Evolutionary conservation across 2,888 invertebrate species (phyloP).

Genomic region (Brenthis hecate): DNA sequence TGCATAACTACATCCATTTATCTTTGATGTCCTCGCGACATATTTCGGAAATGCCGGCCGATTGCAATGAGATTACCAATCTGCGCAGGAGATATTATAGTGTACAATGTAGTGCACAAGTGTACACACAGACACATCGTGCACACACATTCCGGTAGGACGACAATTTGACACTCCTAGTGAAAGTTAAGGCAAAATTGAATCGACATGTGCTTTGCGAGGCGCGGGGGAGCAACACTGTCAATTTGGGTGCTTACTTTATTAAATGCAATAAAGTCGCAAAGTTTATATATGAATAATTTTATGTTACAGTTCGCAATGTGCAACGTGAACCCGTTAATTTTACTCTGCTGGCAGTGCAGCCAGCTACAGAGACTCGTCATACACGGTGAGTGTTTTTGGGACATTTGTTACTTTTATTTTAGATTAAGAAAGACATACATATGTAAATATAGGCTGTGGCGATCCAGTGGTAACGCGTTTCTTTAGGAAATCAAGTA

Average conservation of each 20-base stretch:
- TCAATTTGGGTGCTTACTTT: too few relatives aligned
- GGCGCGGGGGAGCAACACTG: too few relatives aligned
- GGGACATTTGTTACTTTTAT: not conserved
- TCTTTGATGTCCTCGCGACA: conserved; percentile 3
- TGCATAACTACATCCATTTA: too few relatives aligned
- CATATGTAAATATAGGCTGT: not conserved
- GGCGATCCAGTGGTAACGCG: not conserved
- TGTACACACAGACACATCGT: too few relatives aligned
- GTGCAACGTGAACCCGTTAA: conserved; percentile 65
- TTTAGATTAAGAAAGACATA: not conserved
- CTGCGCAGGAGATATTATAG: too few relatives aligned
- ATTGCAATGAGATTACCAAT: not conserved
- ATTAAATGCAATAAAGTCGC: not conserved
- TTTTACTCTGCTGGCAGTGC: conserved; percentile 75
- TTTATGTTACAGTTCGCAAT: conserved; percentile 46
- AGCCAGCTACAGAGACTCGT: conserved; percentile 57
- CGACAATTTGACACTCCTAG: too few relatives aligned
- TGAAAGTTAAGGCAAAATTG: too few relatives aligned
- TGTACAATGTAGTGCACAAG: too few relatives aligned
- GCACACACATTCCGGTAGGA: not conserved
- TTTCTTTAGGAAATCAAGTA: too few relatives aligned
- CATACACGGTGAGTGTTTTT: conserved; percentile 63
- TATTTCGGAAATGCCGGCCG: conserved; percentile 1
- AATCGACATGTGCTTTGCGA: too few relatives aligned
- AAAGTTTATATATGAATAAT: conserved; percentile 20